Evolutionary conservation across 2,888 invertebrate genomes (phyloP).

Genomic region (Acanthococcus lagerstroemiae): DNA sequence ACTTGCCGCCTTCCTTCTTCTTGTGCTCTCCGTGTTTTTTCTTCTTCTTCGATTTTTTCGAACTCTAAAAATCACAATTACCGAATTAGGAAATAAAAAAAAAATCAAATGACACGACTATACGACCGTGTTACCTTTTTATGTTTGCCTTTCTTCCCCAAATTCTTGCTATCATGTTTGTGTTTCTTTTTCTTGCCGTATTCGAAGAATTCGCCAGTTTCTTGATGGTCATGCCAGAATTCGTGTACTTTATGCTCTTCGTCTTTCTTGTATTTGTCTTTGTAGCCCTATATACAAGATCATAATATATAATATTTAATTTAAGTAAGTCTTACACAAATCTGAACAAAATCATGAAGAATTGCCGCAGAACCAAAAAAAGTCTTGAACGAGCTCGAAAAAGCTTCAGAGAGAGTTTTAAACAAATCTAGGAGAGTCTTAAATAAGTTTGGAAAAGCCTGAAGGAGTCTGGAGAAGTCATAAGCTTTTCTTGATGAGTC

Average conservation of each 20-base stretch:
- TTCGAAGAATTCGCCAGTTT: conserved; percentile 42
- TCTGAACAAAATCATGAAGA: too few relatives aligned
- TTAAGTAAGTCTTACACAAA: too few relatives aligned
- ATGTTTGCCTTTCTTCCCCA: neutral
- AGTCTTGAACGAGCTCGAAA: too few relatives aligned
- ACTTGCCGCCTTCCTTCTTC: neutral
- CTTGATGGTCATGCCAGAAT: conserved; percentile 43
- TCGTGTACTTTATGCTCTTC: conserved; percentile 44
- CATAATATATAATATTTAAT: too few relatives aligned
- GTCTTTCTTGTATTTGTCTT: conserved; percentile 44
- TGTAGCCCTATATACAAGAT: conserved; percentile 9
- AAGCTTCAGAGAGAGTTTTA: too few relatives aligned
- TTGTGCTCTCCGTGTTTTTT: neutral
- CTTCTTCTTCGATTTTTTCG: neutral
- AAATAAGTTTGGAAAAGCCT: too few relatives aligned
- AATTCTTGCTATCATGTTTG: conserved; percentile 33
- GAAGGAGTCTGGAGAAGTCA: too few relatives aligned
- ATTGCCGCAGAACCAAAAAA: too few relatives aligned
- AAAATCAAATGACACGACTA: neutral
- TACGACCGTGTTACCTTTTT: neutral
- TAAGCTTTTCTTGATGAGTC: too few relatives aligned
- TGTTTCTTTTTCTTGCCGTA: conserved; percentile 42
- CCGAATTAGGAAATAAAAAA: neutral
- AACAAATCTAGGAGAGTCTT: too few relatives aligned
- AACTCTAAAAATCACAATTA: neutral